Base-by-base conservation (phyloP, 2,113 vertebrate species). In the Notarius lentiginosus region DNA sequence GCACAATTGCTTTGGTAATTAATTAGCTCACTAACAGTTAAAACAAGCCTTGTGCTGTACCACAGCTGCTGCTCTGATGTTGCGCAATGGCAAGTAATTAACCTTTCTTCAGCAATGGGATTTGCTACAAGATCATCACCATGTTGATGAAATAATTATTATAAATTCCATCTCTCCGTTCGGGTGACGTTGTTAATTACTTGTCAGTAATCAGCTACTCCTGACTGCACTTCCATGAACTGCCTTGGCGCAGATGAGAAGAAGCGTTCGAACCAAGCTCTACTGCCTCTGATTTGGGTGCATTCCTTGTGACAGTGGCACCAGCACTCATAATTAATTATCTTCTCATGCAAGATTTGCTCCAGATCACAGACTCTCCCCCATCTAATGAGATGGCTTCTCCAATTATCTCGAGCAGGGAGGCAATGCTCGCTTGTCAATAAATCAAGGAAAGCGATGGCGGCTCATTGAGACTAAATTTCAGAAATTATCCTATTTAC, bases 121-220 rank as follows among this genome's bases (percentile, higher is more conserved):
- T 95, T 95, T 92, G 90, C 93, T 95, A 95, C 94, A 95, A 94
- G 93, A 94, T 94, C 93, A 95, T 94, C 93, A 92, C 93, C 17
- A 77, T 94, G 93, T 94, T 94, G 93, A 96, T 95, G 94, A 96
- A 95, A 96, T 96, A 97, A 96, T 95, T 95, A 96, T 96, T 96
- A 96, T 96, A 95, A 96, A 96, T 96, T 95, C 93, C 91, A 93
- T 96, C 95, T 94, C 95, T 94, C 89, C 93, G 90, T 95, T 95
- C 93, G 91, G 87, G 95, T 96, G 95, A 94, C 95, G 95, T 95
- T 95, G 93, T 96, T 97, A 96, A 97, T 97, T 97, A 97, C 94
- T 95, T 95, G 95, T 94, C 93, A 89, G 95, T 96, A 96, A 97
- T 97, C 96, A 96, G 95, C 95, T 95, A 95, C 95, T 95, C 93